Evolutionary conservation across 2,888 invertebrate species (phyloP).

Genomic region (Podotricha telesiphe): DNA sequence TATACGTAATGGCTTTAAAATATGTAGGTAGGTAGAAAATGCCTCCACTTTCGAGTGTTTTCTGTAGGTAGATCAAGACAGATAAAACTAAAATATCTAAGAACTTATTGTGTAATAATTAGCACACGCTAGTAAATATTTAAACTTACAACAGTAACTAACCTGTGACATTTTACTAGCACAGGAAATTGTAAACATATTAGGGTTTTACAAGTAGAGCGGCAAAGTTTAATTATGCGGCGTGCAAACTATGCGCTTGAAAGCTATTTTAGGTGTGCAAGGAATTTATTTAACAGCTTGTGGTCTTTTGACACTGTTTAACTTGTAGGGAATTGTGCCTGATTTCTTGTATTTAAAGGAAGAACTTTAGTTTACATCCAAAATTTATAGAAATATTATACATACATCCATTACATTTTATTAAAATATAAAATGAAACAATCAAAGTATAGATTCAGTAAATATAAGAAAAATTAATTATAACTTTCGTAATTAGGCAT

Average conservation of each 20-base stretch:
- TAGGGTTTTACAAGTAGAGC: background rate
- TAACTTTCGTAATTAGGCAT: no score
- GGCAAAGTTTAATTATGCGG: conserved; percentile 24
- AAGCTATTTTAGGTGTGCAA: conserved; percentile 14
- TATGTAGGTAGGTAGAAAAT: no score
- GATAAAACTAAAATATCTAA: background rate
- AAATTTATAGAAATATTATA: no score
- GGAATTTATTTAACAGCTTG: conserved; percentile 20
- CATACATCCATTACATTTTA: no score
- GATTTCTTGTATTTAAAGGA: background rate
- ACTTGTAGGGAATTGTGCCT: background rate
- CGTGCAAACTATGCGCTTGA: conserved; percentile 21
- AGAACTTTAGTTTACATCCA: background rate
- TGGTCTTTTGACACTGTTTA: background rate
- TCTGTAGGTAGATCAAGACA: no score
- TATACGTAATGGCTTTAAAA: no score
- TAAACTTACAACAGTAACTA: background rate
- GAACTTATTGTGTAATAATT: no score
- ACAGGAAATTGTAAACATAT: background rate
- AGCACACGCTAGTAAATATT: background rate
- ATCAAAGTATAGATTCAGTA: no score
- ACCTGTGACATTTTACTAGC: background rate
- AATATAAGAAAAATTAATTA: no score
- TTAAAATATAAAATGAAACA: no score
- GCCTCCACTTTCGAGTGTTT: no score